Base-by-base conservation (phyloP, 2,888 invertebrate genomes). In the Hemistola chrysoprasaria region DNA sequence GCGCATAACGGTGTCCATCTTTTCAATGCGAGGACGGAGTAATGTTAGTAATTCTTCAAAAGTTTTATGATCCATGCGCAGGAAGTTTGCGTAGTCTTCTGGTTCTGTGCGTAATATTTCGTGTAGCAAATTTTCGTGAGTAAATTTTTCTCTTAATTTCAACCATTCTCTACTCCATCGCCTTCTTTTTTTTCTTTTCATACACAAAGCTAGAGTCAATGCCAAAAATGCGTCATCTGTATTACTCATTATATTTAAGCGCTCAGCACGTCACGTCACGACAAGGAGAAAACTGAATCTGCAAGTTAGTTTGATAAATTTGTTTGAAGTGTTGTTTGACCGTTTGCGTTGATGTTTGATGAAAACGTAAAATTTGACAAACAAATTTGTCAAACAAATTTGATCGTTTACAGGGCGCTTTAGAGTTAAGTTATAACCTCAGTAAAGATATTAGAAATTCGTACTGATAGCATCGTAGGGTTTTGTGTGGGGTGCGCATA, bases 61-160 rank as follows among this genome's bases (percentile, higher is more conserved):
- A 37, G 37, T 25, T 25, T 37, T 25, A 21, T 30, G 24, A 9
- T 29, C 28, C 28, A 29, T 29, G 11, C 32, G 39, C 20, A 44
- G 31, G 32, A 46, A 42, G 28, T 42, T 37, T 27, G 32, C 21
- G 28, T 37, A 42, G 28, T 42, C 42, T 16, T 42, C 42, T 25
- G 37, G 37, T 24, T 42, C 42, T 32, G 37, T 36, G 32, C 32
- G 32, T 28, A 32, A 33, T 32, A 42, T 27, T 28, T 32, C 28
- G 6, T 32, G 20, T 37, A 32, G 42, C 36, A 35, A 41, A 41
- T 41, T 26, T 27, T 36, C 41, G 23, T 40, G 33, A 20, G 25
- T 33, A 25, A 25, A 33, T 33, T 25, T 25, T 20, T 33, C 25
- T 33, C 33, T 33, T 25, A 33, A 25, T 33, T 33, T 33, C 25